Evolutionary conservation across 2,113 vertebrate genomes (phyloP).

Genomic region (Stictonetta naevosa): DNA sequence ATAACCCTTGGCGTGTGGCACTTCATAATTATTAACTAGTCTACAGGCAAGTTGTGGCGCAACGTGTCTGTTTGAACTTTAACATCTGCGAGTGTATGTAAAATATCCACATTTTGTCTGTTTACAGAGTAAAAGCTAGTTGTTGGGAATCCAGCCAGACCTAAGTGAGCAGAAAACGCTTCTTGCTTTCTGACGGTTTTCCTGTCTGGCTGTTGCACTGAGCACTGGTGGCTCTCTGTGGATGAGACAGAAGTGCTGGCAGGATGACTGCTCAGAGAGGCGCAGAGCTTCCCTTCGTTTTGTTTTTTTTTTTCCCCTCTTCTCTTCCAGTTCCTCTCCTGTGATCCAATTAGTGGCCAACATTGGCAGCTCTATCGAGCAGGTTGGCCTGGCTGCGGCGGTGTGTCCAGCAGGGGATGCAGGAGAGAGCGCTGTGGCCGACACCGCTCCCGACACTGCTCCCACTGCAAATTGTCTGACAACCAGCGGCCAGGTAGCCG

Average conservation of each 20-base stretch:
- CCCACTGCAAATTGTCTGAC: background rate
- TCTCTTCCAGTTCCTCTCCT: background rate
- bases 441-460: background rate
- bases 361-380: background rate
- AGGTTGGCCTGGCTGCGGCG: background rate
- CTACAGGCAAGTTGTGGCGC: background rate
- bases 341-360: background rate
- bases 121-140: slow-evolving; percentile 18
- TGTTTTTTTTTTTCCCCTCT: background rate
- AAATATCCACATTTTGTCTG: slow-evolving; percentile 28
- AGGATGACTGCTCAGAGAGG: background rate
- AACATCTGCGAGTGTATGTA: slow-evolving; percentile 16
- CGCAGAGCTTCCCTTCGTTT: background rate
- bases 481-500: background rate
- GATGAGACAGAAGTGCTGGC: background rate
- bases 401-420: slow-evolving; percentile 66
- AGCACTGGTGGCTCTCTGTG: background rate
- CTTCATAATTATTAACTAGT: slow-evolving; percentile 40
- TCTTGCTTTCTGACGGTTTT: slow-evolving; percentile 11
- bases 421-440: background rate
- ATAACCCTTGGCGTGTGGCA: slow-evolving; percentile 30
- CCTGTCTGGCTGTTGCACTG: background rate
- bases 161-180: background rate
- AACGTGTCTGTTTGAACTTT: slow-evolving; percentile 22
- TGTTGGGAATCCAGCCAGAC: slow-evolving; percentile 7